These are phyloP conservation scores for Folsomia manolachei DNA, from an alignment of 2,888 invertebrate genomes.

Conservation along the genomic window DNA sequence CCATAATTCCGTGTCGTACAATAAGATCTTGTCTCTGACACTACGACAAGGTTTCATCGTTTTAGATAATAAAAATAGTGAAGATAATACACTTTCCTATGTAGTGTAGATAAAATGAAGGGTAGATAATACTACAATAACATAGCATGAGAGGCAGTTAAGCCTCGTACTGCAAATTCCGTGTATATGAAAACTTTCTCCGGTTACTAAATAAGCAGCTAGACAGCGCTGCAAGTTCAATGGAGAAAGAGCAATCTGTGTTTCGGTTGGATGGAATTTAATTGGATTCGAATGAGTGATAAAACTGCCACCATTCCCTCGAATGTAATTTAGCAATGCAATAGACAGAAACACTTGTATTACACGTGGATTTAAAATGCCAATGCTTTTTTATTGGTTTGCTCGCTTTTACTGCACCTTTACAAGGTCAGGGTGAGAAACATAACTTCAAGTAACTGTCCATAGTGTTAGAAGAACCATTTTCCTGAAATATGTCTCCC, in stretches of 20 bases:
- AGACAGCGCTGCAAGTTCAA: background rate
- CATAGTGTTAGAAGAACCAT: no score
- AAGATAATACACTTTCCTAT: background rate
- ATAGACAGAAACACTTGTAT: background rate
- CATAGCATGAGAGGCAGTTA: background rate
- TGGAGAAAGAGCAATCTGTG: background rate
- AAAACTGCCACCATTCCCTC: background rate
- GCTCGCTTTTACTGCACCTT: no score
- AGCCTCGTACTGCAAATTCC: background rate
- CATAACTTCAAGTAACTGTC: no score
- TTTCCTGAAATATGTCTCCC: background rate
- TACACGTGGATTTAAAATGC: background rate
- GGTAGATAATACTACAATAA: background rate
- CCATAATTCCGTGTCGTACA: background rate
- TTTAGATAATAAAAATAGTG: background rate
- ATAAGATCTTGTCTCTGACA: background rate
- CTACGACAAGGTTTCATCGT: background rate
- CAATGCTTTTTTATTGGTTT: no score
- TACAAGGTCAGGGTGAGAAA: background rate
- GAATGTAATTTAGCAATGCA: background rate
- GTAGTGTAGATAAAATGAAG: background rate
- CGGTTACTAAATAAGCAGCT: background rate
- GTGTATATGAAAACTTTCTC: background rate
- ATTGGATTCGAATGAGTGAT: background rate
- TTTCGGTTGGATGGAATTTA: background rate